A percentile compares a stretch with the other conserved stretches of the same genome.
These are phyloP conservation scores for Melospiza georgiana DNA, from an alignment of 2,113 vertebrate species.

Conservation along the genomic window DNA sequence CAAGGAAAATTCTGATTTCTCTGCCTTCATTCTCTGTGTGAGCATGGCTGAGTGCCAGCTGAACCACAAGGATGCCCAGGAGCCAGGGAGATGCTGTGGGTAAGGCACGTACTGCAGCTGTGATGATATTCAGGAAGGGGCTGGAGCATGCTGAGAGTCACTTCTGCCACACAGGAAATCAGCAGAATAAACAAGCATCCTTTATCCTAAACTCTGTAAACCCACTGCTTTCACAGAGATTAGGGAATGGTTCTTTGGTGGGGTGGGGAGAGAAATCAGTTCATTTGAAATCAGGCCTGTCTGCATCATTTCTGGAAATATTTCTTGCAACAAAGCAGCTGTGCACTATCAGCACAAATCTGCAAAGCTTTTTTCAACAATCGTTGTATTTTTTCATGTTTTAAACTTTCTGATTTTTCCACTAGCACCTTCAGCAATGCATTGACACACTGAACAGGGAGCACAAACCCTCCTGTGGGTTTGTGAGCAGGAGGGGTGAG, in stretches of 20 bases:
- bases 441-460: not conserved
- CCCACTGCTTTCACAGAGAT: not conserved
- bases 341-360: not conserved
- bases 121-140: not conserved
- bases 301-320: not conserved
- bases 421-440: not conserved
- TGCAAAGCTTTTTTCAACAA: not conserved
- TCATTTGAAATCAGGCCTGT: not conserved
- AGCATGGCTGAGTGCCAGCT: constrained; percentile 10
- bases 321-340: not conserved
- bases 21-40: not conserved
- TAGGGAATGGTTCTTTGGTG: not conserved
- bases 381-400: not conserved
- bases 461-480: no score
- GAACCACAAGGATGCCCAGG: not conserved
- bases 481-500: not conserved
- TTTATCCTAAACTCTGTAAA: not conserved
- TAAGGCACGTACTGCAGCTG: not conserved
- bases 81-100: not conserved
- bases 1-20: not conserved
- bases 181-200: not conserved
- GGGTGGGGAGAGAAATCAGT: not conserved
- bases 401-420: not conserved
- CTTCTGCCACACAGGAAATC: not conserved
- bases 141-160: not conserved